phyloP scores from a whole-genome alignment of 2,888 invertebrate genomes.

The Pandemis heparana region DNA sequence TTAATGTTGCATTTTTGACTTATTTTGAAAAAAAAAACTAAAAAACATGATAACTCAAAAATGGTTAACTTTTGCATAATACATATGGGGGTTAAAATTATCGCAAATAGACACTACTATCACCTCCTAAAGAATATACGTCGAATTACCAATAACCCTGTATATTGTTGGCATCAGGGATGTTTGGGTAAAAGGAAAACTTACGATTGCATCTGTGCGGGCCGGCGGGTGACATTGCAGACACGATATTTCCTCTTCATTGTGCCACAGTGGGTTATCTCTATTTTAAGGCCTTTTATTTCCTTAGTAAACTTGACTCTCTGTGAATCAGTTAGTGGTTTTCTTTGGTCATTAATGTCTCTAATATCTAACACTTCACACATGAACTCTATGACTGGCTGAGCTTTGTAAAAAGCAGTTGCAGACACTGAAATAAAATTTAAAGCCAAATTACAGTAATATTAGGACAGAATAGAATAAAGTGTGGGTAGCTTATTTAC shows the following conservation, averaged over 20 bases:
- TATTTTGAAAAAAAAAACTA: too few species aligned
- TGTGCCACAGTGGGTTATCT: slow-evolving; percentile 99
- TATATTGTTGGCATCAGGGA: neutral
- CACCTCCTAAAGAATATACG: too few species aligned
- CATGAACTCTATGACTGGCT: slow-evolving; percentile 99
- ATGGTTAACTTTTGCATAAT: too few species aligned
- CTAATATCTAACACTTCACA: slow-evolving; percentile 99
- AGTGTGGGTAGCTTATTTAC: neutral
- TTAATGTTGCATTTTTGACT: too few species aligned
- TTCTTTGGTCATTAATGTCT: slow-evolving; percentile 97
- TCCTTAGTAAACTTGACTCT: slow-evolving; percentile 99
- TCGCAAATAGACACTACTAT: too few species aligned
- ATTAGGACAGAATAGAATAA: neutral
- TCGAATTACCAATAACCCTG: too few species aligned
- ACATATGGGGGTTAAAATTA: too few species aligned
- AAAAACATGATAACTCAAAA: too few species aligned
- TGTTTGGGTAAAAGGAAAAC: slow-evolving; percentile 62
- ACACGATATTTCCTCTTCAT: slow-evolving; percentile 99
- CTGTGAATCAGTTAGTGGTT: slow-evolving; percentile 98
- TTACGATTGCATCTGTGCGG: slow-evolving; percentile 99
- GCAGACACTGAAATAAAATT: slow-evolving; percentile 92
- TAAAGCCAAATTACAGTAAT: neutral
- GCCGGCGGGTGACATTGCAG: slow-evolving; percentile 99
- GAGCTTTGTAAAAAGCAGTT: slow-evolving; percentile 99
- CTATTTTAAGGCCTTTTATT: slow-evolving; percentile 99